Evolutionary conservation across 1,140 invertebrate genomes (phyloP), one percentile per base, ranked within the genome.

Genomic region (Pseudomyrmex pallidus): DNA sequence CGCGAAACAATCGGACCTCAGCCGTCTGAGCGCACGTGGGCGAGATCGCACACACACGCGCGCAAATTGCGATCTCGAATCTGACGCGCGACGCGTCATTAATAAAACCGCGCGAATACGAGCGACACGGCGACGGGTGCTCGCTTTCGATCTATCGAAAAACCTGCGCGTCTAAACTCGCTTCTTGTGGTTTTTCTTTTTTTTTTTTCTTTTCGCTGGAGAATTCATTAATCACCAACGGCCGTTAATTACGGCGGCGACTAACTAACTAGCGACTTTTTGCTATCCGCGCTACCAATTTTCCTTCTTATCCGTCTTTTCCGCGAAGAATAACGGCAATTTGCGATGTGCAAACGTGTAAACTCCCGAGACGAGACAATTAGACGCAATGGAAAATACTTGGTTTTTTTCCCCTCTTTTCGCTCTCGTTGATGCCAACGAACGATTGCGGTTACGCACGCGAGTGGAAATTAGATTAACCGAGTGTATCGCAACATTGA

Each of bases 41-140:
- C 17, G n/a, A 54, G 64, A 3, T 4, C 35, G 48, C 44, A 25
- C 22, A 77, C 25, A 17, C 35, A 35, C 66, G 46, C 35, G 52
- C 66, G 46, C 59, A 72, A 72, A 72, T 80, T 59, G 57, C 66
- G 66, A 20, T 78, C 76, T 48, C 76, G 44, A 80, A 72, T 70
- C 66, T 50, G 66, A 59, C 66, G 35, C 25, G 52, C 54, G 76
- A 54, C 64, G 57, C 70, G 50, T 7, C 20, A 80, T 80, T 80
- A 80, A 80, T 72, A 80, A 80, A 72, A 72, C 44, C 66, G 35
- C 35, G 35, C 35, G n/a, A n/a, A n/a, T n/a, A n/a, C n/a, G n/a
- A n/a, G n/a, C n/a, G n/a, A n/a, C n/a, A n/a, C n/a, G n/a, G n/a
- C n/a, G n/a, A n/a, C n/a, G n/a, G n/a, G n/a, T 52, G 25, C 46